Percentiles rank a stretch among this genome's conserved stretches.
phyloP scores from a whole-genome alignment of 2,113 vertebrate species.

The Podarcis cretensis region DNA sequence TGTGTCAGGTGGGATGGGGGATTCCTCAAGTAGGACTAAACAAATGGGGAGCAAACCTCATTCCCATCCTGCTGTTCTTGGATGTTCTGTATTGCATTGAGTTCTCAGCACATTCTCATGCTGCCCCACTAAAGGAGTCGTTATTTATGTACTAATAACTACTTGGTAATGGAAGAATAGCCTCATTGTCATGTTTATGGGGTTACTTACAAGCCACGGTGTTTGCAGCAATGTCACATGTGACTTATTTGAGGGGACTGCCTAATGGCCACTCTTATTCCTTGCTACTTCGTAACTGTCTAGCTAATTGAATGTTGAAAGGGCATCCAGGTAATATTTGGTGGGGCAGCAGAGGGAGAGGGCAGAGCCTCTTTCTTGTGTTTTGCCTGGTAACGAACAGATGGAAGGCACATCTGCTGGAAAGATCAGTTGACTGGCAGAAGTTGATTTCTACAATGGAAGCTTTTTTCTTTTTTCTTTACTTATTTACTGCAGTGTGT shows the following conservation, averaged over 20 bases:
- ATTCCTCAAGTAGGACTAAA: neutral
- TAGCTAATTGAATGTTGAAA: neutral
- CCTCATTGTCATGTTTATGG: neutral
- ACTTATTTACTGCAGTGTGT: too few species aligned
- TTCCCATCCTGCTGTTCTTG: neutral
- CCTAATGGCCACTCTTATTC: neutral
- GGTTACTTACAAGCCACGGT: neutral
- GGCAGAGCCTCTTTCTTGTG: neutral
- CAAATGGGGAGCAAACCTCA: neutral
- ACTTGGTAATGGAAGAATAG: neutral
- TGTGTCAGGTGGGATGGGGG: too few species aligned
- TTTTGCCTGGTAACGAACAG: neutral
- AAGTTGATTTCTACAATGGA: neutral
- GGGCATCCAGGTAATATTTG: neutral
- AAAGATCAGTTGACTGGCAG: neutral
- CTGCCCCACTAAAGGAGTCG: rapidly evolving
- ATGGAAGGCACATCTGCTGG: neutral
- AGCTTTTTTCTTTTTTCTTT: neutral
- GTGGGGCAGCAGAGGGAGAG: neutral
- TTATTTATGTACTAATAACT: neutral
- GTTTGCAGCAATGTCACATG: neutral
- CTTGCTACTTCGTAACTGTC: neutral
- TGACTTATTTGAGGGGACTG: neutral
- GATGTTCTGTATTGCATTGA: neutral
- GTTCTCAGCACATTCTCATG: neutral